Base-by-base conservation (phyloP, 2,113 vertebrate genomes). In the Ammospiza nelsoni region DNA sequence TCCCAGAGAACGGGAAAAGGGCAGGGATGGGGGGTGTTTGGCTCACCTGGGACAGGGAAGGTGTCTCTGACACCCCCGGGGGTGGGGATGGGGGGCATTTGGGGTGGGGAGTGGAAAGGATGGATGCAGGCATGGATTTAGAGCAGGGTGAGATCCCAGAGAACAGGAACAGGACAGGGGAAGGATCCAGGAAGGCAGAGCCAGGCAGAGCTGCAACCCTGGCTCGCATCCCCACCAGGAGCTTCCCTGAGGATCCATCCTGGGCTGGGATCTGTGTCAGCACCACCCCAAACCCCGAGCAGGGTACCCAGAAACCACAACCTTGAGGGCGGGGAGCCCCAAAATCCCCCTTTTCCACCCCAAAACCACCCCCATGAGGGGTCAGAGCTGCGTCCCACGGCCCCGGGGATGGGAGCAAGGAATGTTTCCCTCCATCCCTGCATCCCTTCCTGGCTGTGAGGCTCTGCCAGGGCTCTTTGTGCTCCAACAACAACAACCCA, bases 271-370 rank as follows among this genome's bases (percentile, higher is more conserved):
- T 22, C 57, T 2, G 15, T 11, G 10, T 6, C 23, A 18, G 17
- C 66, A 39, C 0, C 16, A 14, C n/a, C 12, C 9, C 33, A 14
- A 28, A 44, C 25, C 59, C 52, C 9, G 19, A 29, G 5, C n/a
- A 1, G 11, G 16, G 27, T 1, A 2, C 6, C 51, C 39, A 2
- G 2, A 16, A 49, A 2, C 28, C 58, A 5, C 37, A 24, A 6
- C 35, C 52, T 14, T 1, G 6, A 58, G 72, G 44, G 4, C 6
- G 8, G n/a, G 54, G 18, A 74, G 2, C 46, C 35, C 67, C 28
- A 2, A 57, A 79, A 80, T 1, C 7, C 43, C 3, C 6, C 39
- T 18, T 4, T 6, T 35, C 0, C 18, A 1, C 39, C 82, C 77
- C 57, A 33, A 41, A 90, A 6, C 7, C 43, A 3, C 11, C 43